Evolutionary conservation across 2,797 vertebrate species (phyloP).

Genomic region (Sebastes matsubarae): DNA sequence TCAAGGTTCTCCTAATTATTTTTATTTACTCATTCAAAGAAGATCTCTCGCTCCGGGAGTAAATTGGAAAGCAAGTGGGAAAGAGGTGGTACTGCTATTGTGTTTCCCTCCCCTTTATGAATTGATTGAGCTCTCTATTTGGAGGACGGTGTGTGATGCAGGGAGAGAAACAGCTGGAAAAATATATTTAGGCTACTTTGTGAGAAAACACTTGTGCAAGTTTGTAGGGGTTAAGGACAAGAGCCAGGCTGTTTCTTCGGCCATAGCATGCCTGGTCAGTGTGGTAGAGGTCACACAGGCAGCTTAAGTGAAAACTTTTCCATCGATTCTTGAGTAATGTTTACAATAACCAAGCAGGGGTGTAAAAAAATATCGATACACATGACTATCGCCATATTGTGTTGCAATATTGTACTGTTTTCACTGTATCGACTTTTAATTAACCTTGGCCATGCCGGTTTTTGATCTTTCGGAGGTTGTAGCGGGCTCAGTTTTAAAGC

Average conservation of each 20-base stretch:
- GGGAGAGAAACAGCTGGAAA: not conserved
- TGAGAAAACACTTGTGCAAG: not conserved
- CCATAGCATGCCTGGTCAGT: not conserved
- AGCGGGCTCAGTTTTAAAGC: too few relatives aligned
- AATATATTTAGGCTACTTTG: not conserved
- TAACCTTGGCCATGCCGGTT: too few relatives aligned
- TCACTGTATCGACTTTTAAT: too few relatives aligned
- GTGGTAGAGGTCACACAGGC: not conserved
- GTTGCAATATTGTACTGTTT: too few relatives aligned
- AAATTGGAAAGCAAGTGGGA: conserved; percentile 37
- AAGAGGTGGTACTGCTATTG: conserved; percentile 17
- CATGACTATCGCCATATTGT: not conserved
- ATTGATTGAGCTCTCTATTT: conserved; percentile 21
- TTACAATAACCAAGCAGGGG: not conserved
- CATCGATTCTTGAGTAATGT: not conserved
- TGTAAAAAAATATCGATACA: not conserved
- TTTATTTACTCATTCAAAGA: conserved; percentile 56
- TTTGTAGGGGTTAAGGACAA: not conserved
- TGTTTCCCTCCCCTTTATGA: conserved; percentile 28
- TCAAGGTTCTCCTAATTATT: conserved; percentile 48
- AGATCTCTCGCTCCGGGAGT: conserved; percentile 34
- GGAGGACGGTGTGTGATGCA: not conserved
- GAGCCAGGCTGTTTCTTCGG: not conserved
- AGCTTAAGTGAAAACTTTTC: not conserved
- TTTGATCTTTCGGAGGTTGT: too few relatives aligned